phyloP scores from a whole-genome alignment of 2,797 vertebrate genomes.

The Acestrorhynchus altus region DNA sequence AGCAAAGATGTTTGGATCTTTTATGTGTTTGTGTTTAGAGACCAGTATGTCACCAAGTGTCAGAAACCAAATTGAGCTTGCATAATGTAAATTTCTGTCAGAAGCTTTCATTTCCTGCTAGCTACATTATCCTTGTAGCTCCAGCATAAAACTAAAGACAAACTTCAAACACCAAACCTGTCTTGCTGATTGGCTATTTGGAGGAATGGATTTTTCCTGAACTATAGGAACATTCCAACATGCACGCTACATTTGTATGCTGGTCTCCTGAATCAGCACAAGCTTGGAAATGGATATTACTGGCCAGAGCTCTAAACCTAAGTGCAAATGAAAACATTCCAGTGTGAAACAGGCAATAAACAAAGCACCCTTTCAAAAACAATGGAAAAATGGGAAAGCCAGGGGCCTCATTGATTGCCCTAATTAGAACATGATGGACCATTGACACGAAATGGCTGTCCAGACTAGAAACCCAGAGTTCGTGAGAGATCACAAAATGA shows the following conservation, averaged over 20 bases:
- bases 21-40: too few relatives aligned
- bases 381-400: constrained; percentile 31
- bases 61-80: too few relatives aligned
- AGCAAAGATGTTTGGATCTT: too few relatives aligned
- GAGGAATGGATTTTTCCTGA: not conserved
- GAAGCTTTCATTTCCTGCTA: too few relatives aligned
- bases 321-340: constrained; percentile 36
- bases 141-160: too few relatives aligned
- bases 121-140: too few relatives aligned
- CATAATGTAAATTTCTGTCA: too few relatives aligned
- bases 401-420: constrained; percentile 32
- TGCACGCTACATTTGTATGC: not conserved
- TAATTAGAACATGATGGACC: constrained; percentile 41
- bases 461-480: constrained; percentile 14
- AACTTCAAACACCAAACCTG: not conserved
- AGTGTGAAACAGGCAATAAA: constrained; percentile 49
- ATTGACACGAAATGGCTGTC: constrained; percentile 24
- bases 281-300: not conserved
- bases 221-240: not conserved
- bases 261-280: not conserved
- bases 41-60: too few relatives aligned
- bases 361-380: constrained; percentile 20
- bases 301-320: constrained; percentile 21
- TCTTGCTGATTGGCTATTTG: not conserved
- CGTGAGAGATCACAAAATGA: constrained; percentile 15